A percentile compares a stretch with the other conserved stretches of the same genome.
phyloP scores from a whole-genome alignment of 2,888 invertebrate genomes.

The Deladenus siricidicola region DNA sequence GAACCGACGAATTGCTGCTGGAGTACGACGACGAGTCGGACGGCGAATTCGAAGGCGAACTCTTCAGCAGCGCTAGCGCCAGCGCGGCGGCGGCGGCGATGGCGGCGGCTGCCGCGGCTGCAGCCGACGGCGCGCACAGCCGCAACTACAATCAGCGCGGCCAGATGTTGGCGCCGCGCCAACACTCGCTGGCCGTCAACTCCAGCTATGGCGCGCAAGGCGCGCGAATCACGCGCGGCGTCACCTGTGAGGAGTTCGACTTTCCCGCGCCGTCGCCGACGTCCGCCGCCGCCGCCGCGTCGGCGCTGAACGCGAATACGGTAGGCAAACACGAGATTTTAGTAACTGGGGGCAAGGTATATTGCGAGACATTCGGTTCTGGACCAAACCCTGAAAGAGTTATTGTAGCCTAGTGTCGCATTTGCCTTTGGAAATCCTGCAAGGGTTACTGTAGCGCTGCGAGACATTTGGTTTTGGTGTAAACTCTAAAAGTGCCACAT shows the following conservation, averaged over 20 bases:
- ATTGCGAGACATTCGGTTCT: too few relatives aligned
- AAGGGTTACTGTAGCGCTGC: too few relatives aligned
- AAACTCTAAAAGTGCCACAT: too few relatives aligned
- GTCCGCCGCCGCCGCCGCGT: neutral
- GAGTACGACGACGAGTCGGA: constrained; percentile 39
- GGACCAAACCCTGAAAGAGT: too few relatives aligned
- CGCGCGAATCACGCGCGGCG: neutral
- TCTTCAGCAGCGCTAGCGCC: neutral
- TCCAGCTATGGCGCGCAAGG: neutral
- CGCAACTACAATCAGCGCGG: neutral
- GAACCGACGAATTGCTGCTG: constrained; percentile 47
- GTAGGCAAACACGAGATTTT: too few relatives aligned
- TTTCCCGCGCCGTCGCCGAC: neutral
- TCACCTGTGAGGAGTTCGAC: neutral
- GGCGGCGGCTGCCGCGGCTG: neutral
- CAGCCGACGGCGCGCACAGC: neutral
- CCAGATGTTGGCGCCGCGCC: neutral
- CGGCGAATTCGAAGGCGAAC: constrained; percentile 1
- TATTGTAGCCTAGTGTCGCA: too few relatives aligned
- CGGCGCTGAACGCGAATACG: neutral
- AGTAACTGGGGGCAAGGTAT: too few relatives aligned
- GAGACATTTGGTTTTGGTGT: too few relatives aligned
- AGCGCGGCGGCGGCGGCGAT: neutral
- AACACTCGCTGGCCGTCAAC: neutral
- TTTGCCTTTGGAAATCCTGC: too few relatives aligned